These are phyloP conservation scores for Sarcophaga bullata DNA, from an alignment of 1,140 invertebrate genomes.

Conservation along the genomic window DNA sequence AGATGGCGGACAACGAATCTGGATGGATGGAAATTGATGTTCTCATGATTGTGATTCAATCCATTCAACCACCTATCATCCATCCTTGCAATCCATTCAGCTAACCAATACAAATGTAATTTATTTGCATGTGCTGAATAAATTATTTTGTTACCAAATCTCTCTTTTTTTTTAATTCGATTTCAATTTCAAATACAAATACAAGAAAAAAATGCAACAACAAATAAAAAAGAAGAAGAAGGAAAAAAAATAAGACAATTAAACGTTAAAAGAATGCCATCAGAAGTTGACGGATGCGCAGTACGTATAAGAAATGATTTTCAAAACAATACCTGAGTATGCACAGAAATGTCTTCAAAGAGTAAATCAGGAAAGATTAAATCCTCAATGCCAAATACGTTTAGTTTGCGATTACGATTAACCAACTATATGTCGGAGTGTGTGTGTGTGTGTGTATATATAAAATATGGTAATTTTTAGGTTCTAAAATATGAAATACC, in stretches of 20 bases:
- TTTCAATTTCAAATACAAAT: neutral
- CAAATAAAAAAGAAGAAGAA: no score
- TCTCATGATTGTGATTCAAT: neutral
- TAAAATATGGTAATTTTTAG: neutral
- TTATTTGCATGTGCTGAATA: constrained; percentile 24
- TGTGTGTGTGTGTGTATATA: no score
- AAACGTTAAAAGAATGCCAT: neutral
- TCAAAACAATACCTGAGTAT: neutral
- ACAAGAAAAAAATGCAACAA: no score
- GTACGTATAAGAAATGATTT: constrained; percentile 5
- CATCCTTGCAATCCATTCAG: neutral
- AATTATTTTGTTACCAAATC: constrained; percentile 25
- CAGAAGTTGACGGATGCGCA: constrained; percentile 17
- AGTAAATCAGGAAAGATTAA: constrained; percentile 19
- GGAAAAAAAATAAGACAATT: no score
- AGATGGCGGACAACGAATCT: neutral
- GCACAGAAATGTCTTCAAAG: constrained; percentile 2
- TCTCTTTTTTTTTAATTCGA: neutral
- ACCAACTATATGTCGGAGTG: no score
- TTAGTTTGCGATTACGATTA: no score
- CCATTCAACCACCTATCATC: neutral
- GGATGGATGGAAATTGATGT: neutral
- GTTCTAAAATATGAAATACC: neutral
- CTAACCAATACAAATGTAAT: neutral
- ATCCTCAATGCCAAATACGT: neutral